Evolutionary conservation across 2,888 invertebrate species (phyloP).

Genomic region (Cacoxenus indagator): DNA sequence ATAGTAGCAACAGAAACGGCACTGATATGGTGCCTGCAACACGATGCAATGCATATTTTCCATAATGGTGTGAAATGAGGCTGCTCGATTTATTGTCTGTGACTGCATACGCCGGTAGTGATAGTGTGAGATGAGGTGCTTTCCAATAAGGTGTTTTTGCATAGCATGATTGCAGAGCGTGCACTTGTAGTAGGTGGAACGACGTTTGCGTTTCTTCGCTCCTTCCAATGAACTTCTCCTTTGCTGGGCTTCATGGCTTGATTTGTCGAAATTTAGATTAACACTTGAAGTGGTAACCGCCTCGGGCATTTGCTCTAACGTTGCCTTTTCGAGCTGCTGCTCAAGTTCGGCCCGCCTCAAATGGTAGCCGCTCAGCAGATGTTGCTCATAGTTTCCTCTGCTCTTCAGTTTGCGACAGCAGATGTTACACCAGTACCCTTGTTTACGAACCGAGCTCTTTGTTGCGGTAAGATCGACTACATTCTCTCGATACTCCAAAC

Average conservation of each 20-base stretch:
- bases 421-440: slow-evolving; percentile 82
- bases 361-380: slow-evolving; percentile 82
- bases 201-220: slow-evolving; percentile 73
- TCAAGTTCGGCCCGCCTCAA: slow-evolving; percentile 77
- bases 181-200: slow-evolving; percentile 76
- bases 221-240: neutral
- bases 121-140: slow-evolving; percentile 88
- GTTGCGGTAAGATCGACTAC: slow-evolving; percentile 56
- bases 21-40: slow-evolving; percentile 87
- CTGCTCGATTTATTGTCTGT: slow-evolving; percentile 71
- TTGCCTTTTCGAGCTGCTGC: slow-evolving; percentile 78
- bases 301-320: slow-evolving; percentile 49
- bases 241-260: neutral
- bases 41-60: slow-evolving; percentile 84
- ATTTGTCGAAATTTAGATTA: neutral
- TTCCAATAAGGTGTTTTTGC: slow-evolving; percentile 80
- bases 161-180: slow-evolving; percentile 81
- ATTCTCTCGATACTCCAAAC: slow-evolving; percentile 72
- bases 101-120: slow-evolving; percentile 81
- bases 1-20: slow-evolving; percentile 86
- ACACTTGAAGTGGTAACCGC: slow-evolving; percentile 16
- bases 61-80: slow-evolving; percentile 76
- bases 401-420: slow-evolving; percentile 84
- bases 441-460: slow-evolving; percentile 25
- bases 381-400: slow-evolving; percentile 81